These are phyloP conservation scores for Gnatocerus cornutus DNA, from an alignment of 2,888 invertebrate species.

Conservation along the genomic window DNA sequence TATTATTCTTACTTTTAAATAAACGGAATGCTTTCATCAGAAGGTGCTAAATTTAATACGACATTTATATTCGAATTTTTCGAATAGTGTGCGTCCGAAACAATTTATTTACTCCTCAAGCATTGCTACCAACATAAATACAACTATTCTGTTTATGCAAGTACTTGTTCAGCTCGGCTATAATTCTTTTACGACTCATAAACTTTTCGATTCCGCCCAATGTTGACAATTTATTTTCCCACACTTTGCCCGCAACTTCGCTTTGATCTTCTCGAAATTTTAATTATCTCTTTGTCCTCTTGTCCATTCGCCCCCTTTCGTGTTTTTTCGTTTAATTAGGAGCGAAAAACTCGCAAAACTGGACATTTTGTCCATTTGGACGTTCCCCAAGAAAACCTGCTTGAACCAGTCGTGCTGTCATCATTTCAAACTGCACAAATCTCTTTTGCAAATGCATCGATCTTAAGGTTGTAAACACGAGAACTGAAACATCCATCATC, in stretches of 20 bases:
- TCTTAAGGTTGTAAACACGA: conserved; percentile 25
- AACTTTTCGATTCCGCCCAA: background rate
- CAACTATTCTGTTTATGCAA: background rate
- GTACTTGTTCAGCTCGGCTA: background rate
- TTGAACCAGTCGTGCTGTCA: conserved; percentile 9
- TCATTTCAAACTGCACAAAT: conserved; percentile 11
- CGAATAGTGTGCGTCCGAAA: background rate
- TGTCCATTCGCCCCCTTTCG: background rate
- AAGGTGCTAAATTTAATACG: background rate
- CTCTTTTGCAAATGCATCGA: conserved; percentile 15
- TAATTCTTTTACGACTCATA: conserved; percentile 2
- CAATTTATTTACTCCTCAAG: no score
- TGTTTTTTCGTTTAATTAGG: conserved; percentile 1
- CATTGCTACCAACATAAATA: background rate
- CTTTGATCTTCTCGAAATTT: no score
- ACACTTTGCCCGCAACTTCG: background rate
- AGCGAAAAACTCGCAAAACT: background rate
- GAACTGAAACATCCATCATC: conserved; percentile 41
- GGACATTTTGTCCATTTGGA: conserved; percentile 14
- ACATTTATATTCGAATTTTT: background rate
- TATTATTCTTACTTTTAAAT: conserved; percentile 10
- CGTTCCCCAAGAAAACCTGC: conserved; percentile 9
- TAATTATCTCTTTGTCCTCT: background rate
- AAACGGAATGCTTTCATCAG: conserved; percentile 12
- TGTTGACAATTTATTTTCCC: conserved; percentile 2